A percentile compares a stretch with the other conserved stretches of the same genome.
Conservation (phyloP, 1,140 invertebrate genomes). For the Plectrocnemia conspersa region DNA sequence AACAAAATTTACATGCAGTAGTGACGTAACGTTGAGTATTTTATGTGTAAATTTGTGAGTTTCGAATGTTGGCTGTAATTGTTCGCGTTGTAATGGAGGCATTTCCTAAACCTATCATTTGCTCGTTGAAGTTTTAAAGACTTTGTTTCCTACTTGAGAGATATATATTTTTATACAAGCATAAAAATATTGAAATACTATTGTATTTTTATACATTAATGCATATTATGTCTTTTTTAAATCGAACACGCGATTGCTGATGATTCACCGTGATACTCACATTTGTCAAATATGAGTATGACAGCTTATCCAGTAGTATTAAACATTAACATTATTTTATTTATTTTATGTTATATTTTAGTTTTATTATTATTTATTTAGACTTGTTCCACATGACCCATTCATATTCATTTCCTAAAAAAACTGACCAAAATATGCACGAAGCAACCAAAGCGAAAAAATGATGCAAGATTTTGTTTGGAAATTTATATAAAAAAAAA, state of each 20-base stretch:
- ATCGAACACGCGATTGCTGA: no score
- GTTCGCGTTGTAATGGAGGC: not conserved
- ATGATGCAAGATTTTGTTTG: no score
- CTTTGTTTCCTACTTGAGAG: constrained; percentile 2
- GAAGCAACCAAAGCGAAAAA: no score
- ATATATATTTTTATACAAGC: constrained; percentile 24
- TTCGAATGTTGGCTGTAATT: constrained; percentile 14
- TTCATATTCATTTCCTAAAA: constrained; percentile 49
- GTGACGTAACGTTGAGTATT: no score
- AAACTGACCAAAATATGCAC: constrained; percentile 10
- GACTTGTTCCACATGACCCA: constrained; percentile 50
- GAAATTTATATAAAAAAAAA: not conserved
- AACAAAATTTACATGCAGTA: no score
- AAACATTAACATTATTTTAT: no score
- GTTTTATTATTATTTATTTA: constrained; percentile 30
- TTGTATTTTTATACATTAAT: constrained; percentile 8
- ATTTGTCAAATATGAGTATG: no score
- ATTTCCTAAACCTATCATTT: no score
- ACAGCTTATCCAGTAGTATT: no score
- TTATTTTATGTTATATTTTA: constrained; percentile 46
- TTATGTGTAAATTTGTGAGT: constrained; percentile 2
- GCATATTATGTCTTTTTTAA: no score
- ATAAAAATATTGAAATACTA: no score
- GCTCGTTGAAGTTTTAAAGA: constrained; percentile 14
- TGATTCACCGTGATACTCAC: no score